Evolutionary conservation across 1,140 invertebrate genomes (phyloP).

Genomic region (Akabosia matsudoensis): DNA sequence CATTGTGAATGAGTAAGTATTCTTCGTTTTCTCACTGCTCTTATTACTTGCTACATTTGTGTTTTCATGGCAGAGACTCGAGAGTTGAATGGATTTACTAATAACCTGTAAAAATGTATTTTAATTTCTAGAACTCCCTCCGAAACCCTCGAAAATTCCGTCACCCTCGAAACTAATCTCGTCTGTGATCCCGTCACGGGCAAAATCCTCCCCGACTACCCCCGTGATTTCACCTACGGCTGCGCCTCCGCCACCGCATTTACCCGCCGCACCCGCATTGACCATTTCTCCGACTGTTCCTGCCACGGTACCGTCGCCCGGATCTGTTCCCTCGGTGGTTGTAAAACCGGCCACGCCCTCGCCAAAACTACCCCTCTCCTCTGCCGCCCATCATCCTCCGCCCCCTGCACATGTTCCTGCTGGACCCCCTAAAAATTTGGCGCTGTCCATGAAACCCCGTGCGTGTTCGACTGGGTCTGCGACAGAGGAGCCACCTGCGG

Average conservation of each 20-base stretch:
- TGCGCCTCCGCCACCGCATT: background rate
- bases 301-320: constrained; percentile 27
- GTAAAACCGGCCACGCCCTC: constrained; percentile 41
- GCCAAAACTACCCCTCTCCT: constrained; percentile 34
- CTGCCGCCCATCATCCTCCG: constrained; percentile 35
- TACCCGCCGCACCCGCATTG: constrained; percentile 12
- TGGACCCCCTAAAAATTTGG: constrained; percentile 47
- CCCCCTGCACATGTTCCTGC: constrained; percentile 37
- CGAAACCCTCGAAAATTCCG: constrained; percentile 51
- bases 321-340: constrained; percentile 18
- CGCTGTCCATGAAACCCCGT: constrained; percentile 48
- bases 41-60: too few relatives aligned
- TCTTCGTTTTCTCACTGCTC: too few relatives aligned
- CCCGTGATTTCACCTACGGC: background rate
- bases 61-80: too few relatives aligned
- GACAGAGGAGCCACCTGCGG: constrained; percentile 65
- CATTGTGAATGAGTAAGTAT: too few relatives aligned
- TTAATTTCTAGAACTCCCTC: constrained; percentile 50
- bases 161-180: constrained; percentile 44
- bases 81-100: too few relatives aligned
- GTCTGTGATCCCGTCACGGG: constrained; percentile 9
- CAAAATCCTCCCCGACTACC: constrained; percentile 3
- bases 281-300: background rate
- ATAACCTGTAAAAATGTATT: background rate
- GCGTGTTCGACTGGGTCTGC: constrained; percentile 42